Percentiles rank a stretch among this genome's conserved stretches.
Evolutionary conservation across 2,113 vertebrate species (phyloP).

Genomic region (Empidonax alnorum): DNA sequence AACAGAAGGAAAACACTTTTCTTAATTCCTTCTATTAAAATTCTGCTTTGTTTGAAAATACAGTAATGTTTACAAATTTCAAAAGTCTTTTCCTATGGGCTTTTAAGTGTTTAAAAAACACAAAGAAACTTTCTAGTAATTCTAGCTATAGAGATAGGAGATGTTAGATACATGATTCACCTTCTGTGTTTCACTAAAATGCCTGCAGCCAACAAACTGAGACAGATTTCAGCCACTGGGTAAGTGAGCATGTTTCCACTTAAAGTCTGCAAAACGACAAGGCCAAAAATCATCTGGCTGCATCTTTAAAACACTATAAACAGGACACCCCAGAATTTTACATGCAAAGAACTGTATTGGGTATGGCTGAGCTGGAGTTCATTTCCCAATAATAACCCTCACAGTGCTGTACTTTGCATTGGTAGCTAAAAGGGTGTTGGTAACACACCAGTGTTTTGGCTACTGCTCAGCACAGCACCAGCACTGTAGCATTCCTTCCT

Average conservation of each 20-base stretch:
- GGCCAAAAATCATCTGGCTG: background rate
- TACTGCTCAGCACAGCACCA: too few relatives aligned
- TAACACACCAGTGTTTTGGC: too few relatives aligned
- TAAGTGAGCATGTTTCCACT: background rate
- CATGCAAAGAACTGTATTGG: background rate
- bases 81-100: background rate
- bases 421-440: too few relatives aligned
- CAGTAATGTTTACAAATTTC: background rate
- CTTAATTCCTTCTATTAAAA: background rate
- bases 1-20: background rate
- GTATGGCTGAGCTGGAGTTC: too few relatives aligned
- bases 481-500: too few relatives aligned
- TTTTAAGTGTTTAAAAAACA: background rate
- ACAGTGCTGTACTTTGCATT: too few relatives aligned
- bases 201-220: background rate
- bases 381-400: too few relatives aligned
- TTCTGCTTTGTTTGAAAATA: background rate
- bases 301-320: background rate
- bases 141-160: background rate
- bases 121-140: background rate
- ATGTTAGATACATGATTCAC: background rate
- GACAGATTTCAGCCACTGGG: background rate
- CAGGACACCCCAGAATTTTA: background rate
- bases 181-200: background rate
- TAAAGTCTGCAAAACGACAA: background rate